A percentile compares a stretch with the other conserved stretches of the same genome.
Evolutionary conservation across 2,797 vertebrate species (phyloP).

Genomic region (Anolis apletophallus): DNA sequence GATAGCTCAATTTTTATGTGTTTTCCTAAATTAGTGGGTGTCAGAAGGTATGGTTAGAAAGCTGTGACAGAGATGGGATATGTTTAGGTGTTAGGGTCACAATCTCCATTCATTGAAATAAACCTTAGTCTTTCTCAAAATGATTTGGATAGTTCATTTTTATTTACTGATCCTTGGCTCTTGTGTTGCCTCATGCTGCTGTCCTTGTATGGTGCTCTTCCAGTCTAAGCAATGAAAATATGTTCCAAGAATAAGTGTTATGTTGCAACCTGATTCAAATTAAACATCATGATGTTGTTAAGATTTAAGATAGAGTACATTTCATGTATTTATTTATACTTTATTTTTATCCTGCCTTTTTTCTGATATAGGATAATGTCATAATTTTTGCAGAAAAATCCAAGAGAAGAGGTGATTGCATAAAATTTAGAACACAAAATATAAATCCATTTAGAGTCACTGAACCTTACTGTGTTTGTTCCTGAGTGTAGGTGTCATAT

Average conservation of each 20-base stretch:
- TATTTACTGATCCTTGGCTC: background rate
- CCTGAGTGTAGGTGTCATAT: slow-evolving; percentile 61
- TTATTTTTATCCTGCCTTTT: no score
- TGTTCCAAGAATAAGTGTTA: background rate
- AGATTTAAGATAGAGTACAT: background rate
- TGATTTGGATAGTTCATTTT: no score
- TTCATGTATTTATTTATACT: no score
- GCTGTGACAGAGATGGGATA: background rate
- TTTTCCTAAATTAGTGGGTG: no score
- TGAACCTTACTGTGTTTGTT: slow-evolving; percentile 62
- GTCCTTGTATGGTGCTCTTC: background rate
- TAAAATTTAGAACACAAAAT: slow-evolving; percentile 31
- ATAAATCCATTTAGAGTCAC: slow-evolving; percentile 69
- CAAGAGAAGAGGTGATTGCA: background rate
- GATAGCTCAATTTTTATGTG: background rate
- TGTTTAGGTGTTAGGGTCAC: background rate
- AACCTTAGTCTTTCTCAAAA: background rate
- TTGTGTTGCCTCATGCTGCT: background rate
- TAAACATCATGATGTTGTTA: background rate
- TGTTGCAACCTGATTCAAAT: background rate
- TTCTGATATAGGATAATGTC: no score
- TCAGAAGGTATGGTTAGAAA: background rate
- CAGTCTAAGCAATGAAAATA: slow-evolving; percentile 33
- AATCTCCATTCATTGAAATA: background rate
- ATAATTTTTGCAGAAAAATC: background rate